Conservation (phyloP, 2,797 vertebrate species). For the Percopsis omiscomaycus region DNA sequence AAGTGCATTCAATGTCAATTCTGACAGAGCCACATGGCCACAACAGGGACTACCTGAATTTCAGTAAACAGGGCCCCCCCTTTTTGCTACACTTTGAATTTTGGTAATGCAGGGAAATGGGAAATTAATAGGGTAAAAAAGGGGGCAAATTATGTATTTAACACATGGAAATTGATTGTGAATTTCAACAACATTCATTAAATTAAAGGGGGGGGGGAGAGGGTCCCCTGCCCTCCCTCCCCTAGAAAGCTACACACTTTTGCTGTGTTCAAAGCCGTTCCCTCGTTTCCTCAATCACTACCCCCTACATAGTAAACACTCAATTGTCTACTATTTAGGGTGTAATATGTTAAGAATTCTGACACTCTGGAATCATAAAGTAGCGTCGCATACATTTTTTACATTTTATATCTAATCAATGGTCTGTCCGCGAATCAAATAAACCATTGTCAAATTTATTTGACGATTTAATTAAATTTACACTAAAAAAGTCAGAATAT, state of each 20-base stretch:
- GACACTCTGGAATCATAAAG: too few relatives aligned
- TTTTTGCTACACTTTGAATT: conserved; percentile 74
- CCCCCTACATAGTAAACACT: too few relatives aligned
- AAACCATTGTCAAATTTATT: too few relatives aligned
- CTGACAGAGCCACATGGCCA: conserved; percentile 59
- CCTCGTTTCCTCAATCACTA: too few relatives aligned
- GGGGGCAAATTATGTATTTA: conserved; percentile 24
- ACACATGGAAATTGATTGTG: conserved; percentile 68
- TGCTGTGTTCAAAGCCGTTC: too few relatives aligned
- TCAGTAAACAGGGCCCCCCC: conserved; percentile 39
- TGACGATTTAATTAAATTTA: too few relatives aligned
- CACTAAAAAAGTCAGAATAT: too few relatives aligned
- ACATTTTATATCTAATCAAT: too few relatives aligned
- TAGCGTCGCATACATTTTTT: too few relatives aligned
- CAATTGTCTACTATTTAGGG: too few relatives aligned
- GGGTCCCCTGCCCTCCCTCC: conserved; percentile 4
- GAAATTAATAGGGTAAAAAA: conserved; percentile 23
- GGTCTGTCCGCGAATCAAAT: too few relatives aligned
- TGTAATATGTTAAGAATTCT: too few relatives aligned
- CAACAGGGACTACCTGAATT: conserved; percentile 20
- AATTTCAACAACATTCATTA: conserved; percentile 74
- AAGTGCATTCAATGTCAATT: conserved; percentile 80
- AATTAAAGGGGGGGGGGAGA: conserved; percentile 23
- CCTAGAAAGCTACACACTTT: conserved; percentile 57
- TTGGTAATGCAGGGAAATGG: conserved; percentile 61